A percentile compares a stretch with the other conserved stretches of the same genome.
These are phyloP conservation scores for Limnephilus lunatus DNA, from an alignment of 2,888 invertebrate species.

Conservation along the genomic window DNA sequence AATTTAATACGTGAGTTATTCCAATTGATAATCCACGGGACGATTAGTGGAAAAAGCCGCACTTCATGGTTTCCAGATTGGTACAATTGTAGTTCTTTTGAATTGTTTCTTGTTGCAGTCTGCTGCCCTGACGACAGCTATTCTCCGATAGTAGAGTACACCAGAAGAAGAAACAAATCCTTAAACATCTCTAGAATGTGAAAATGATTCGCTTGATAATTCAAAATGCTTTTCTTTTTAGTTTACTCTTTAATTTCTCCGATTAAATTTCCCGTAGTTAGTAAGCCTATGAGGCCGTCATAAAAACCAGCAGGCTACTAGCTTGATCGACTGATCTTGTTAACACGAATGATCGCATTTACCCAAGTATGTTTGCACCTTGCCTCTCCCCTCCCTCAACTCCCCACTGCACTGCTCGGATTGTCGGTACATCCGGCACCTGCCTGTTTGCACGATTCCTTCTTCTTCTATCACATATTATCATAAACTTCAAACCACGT, in stretches of 20 bases:
- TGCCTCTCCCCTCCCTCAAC: not conserved
- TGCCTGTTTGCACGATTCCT: slow-evolving; percentile 1
- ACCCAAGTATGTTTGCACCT: slow-evolving; percentile 36
- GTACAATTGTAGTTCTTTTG: no score
- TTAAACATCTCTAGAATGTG: not conserved
- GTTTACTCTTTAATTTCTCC: not conserved
- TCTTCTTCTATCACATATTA: not conserved
- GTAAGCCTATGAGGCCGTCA: not conserved
- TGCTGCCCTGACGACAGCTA: no score
- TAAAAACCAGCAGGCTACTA: slow-evolving; percentile 11
- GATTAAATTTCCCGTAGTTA: slow-evolving; percentile 7
- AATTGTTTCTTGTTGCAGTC: no score
- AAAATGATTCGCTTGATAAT: not conserved
- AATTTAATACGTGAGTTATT: no score
- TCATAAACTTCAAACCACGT: not conserved
- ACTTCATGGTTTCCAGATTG: no score
- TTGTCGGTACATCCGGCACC: slow-evolving; percentile 36
- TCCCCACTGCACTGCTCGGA: not conserved
- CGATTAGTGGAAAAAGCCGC: no score
- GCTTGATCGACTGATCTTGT: slow-evolving; percentile 19
- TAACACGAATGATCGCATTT: slow-evolving; percentile 25
- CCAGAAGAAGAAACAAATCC: no score
- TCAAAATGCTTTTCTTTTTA: not conserved
- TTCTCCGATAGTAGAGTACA: no score
- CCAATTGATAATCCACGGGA: no score